A percentile compares a stretch with the other conserved stretches of the same genome.
Conservation (phyloP, 2,888 invertebrate species). For the Scaptomyza cyrtandrae region DNA sequence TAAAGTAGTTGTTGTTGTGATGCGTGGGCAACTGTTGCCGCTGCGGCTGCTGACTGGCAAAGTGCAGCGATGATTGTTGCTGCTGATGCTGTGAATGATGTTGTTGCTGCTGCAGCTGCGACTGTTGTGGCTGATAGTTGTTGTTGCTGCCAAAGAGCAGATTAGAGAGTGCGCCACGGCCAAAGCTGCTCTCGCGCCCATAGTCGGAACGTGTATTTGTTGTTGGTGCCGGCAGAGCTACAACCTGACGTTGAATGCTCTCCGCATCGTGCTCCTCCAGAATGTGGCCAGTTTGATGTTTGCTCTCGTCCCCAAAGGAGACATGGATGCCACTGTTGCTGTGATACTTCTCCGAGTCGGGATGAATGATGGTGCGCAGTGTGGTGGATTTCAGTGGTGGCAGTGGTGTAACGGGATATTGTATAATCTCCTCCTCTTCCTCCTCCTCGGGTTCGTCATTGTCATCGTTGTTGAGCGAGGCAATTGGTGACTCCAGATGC, state of each 20-base stretch:
- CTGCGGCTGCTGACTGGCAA: constrained; percentile 7
- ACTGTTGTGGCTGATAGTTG: constrained; percentile 31
- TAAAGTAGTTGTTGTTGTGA: constrained; percentile 45
- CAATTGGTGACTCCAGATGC: constrained; percentile 92
- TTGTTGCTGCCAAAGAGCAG: constrained; percentile 45
- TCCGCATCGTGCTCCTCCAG: constrained; percentile 87
- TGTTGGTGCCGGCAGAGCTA: constrained; percentile 84
- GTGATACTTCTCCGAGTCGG: constrained; percentile 93
- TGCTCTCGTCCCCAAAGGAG: constrained; percentile 90
- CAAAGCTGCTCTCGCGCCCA: constrained; percentile 62
- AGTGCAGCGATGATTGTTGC: constrained; percentile 58
- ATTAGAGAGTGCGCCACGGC: constrained; percentile 57
- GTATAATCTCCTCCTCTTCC: constrained; percentile 84
- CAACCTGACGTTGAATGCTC: constrained; percentile 88
- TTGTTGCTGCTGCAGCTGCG: constrained; percentile 65
- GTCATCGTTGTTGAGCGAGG: constrained; percentile 90
- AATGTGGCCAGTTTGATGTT: constrained; percentile 84
- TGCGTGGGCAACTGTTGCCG: constrained; percentile 26
- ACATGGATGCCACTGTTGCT: constrained; percentile 92
- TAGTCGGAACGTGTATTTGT: constrained; percentile 76
- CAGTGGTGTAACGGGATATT: constrained; percentile 86
- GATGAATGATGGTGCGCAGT: constrained; percentile 92
- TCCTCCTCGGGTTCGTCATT: constrained; percentile 85
- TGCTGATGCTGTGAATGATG: background rate
- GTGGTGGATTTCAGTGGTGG: constrained; percentile 90